Evolutionary conservation across 2,797 vertebrate genomes (phyloP).

Genomic region (Champsocephalus esox): DNA sequence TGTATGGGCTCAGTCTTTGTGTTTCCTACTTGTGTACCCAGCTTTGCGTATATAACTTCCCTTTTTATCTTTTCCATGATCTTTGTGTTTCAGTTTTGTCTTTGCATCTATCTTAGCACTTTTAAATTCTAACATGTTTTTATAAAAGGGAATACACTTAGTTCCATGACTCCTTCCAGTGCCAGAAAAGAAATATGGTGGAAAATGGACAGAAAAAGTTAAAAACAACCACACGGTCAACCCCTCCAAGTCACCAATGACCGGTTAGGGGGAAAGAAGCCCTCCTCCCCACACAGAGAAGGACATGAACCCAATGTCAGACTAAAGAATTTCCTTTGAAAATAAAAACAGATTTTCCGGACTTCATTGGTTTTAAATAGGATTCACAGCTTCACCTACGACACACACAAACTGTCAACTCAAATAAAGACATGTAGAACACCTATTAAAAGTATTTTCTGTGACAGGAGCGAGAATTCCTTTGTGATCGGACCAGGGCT

Average conservation of each 20-base stretch:
- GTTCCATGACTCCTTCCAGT: background rate
- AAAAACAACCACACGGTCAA: background rate
- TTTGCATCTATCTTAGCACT: background rate
- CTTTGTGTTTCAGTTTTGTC: conserved; percentile 9
- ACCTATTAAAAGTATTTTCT: conserved; percentile 28
- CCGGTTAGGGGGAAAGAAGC: background rate
- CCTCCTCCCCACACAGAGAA: conserved; percentile 12
- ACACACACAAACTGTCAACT: conserved; percentile 42
- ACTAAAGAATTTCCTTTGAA: conserved; percentile 12
- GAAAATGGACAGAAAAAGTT: background rate
- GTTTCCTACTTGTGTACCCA: conserved; percentile 40
- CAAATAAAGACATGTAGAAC: conserved; percentile 50
- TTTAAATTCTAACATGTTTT: conserved; percentile 1
- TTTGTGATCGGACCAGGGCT: conserved; percentile 68
- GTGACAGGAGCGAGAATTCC: conserved; percentile 55
- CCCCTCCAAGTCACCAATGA: background rate
- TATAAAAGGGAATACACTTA: background rate
- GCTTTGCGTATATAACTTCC: conserved; percentile 23
- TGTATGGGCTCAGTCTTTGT: conserved; percentile 37
- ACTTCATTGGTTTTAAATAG: conserved; percentile 13
- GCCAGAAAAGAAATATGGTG: background rate
- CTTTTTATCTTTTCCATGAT: conserved; percentile 17
- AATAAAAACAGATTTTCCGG: conserved; percentile 2
- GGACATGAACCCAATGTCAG: conserved; percentile 21
- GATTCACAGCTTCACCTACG: conserved; percentile 45